Percentiles rank a stretch among this genome's conserved stretches.
These are phyloP conservation scores for Danaus plexippus DNA, from an alignment of 1,140 invertebrate genomes.

Conservation along the genomic window DNA sequence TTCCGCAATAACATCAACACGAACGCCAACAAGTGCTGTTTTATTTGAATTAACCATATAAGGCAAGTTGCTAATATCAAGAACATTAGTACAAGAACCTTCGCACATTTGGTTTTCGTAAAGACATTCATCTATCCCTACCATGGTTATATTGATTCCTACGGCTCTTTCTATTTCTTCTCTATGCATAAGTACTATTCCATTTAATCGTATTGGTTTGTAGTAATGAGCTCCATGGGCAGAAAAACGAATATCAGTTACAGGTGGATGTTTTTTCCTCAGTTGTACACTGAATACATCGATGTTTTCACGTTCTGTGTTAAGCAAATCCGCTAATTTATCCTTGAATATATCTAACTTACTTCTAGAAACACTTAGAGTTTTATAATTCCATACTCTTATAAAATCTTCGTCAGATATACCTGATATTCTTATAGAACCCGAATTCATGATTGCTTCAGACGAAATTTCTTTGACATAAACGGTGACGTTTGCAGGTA, in stretches of 20 bases:
- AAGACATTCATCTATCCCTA: conserved; percentile 97
- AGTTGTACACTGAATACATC: conserved; percentile 96
- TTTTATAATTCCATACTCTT: conserved; percentile 92
- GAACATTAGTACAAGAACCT: conserved; percentile 93
- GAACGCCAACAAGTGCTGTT: conserved; percentile 93
- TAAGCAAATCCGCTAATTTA: conserved; percentile 87
- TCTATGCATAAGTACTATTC: conserved; percentile 93
- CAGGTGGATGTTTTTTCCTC: conserved; percentile 86
- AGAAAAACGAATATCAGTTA: conserved; percentile 94
- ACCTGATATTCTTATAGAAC: conserved; percentile 93
- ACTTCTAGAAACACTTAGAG: conserved; percentile 85
- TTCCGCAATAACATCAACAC: conserved; percentile 89
- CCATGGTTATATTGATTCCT: conserved; percentile 97
- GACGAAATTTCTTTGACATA: conserved; percentile 94
- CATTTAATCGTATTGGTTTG: conserved; percentile 93
- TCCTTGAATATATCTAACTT: conserved; percentile 91
- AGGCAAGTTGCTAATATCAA: conserved; percentile 90
- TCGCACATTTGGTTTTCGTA: conserved; percentile 97
- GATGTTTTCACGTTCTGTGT: conserved; percentile 89
- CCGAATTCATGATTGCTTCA: conserved; percentile 95
- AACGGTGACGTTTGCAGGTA: conserved; percentile 93
- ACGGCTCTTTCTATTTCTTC: conserved; percentile 95
- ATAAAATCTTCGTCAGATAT: conserved; percentile 97
- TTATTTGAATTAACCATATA: conserved; percentile 98
- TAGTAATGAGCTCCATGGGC: conserved; percentile 97